Percentiles rank a stretch among this genome's conserved stretches.
These are phyloP conservation scores for Ptyas mucosa DNA, from an alignment of 2,113 vertebrate genomes.

Conservation along the genomic window DNA sequence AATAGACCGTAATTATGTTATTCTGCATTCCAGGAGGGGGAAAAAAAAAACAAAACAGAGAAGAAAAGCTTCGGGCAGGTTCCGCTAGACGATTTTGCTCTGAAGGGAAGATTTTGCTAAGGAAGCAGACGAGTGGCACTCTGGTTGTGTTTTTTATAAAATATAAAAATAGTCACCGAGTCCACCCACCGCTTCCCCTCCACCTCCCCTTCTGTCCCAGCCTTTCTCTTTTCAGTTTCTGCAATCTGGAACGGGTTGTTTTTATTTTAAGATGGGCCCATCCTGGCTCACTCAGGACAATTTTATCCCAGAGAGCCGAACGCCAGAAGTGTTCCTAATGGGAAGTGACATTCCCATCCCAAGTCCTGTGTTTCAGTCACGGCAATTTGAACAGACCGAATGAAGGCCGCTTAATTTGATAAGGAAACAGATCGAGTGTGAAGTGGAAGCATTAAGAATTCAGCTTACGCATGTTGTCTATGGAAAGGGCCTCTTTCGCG, in stretches of 20 bases:
- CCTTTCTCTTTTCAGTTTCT: background rate
- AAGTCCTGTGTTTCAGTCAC: background rate
- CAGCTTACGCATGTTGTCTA: background rate
- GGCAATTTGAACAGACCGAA: constrained; percentile 11
- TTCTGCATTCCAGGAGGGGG: background rate
- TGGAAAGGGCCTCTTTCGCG: background rate
- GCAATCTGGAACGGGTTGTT: background rate
- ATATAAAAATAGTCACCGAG: background rate
- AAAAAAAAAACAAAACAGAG: background rate
- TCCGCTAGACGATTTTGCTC: constrained; percentile 5
- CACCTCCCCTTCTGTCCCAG: background rate
- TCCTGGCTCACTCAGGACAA: background rate
- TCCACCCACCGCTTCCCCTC: background rate
- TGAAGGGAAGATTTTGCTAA: background rate
- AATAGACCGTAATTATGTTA: constrained; percentile 17
- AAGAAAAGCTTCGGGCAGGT: background rate
- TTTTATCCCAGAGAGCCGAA: background rate
- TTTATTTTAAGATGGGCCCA: background rate
- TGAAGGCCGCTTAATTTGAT: constrained; percentile 21
- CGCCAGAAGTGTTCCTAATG: background rate
- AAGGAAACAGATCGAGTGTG: constrained; percentile 16
- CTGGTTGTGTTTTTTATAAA: background rate
- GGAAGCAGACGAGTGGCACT: background rate
- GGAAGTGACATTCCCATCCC: constrained; percentile 18
- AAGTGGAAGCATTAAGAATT: constrained; percentile 29